Evolutionary conservation across 2,888 invertebrate genomes (phyloP).

Genomic region (Chironomus tentans): DNA sequence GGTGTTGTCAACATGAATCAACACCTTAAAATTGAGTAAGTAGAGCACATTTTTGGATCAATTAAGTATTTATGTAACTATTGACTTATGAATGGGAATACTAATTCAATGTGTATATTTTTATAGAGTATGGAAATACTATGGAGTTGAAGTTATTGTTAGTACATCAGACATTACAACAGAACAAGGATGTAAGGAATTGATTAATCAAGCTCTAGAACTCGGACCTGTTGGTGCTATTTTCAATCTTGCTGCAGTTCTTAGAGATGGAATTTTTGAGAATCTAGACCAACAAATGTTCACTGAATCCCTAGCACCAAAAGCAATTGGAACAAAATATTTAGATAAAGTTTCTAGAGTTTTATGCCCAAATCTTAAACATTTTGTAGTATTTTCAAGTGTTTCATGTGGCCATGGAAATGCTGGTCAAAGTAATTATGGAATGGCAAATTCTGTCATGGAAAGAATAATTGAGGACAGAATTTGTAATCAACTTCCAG

Average conservation of each 20-base stretch:
- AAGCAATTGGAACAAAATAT: conserved; percentile 61
- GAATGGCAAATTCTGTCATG: conserved; percentile 83
- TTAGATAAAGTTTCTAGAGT: conserved; percentile 54
- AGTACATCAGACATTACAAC: conserved; percentile 63
- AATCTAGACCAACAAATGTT: conserved; percentile 65
- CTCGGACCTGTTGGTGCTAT: conserved; percentile 65
- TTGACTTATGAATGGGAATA: not conserved
- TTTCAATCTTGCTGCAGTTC: conserved; percentile 73
- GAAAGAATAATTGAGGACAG: conserved; percentile 72
- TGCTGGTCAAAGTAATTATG: conserved; percentile 79
- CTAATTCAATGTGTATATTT: conserved; percentile 3
- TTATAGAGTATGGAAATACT: conserved; percentile 53
- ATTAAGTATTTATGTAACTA: not conserved
- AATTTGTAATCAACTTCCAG: conserved; percentile 55
- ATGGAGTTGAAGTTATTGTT: conserved; percentile 54
- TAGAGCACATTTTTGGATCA: not conserved
- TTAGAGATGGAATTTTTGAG: conserved; percentile 61
- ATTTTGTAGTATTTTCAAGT: conserved; percentile 79
- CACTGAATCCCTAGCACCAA: conserved; percentile 57
- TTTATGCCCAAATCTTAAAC: conserved; percentile 43
- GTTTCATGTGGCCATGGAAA: conserved; percentile 79
- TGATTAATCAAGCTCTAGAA: conserved; percentile 51
- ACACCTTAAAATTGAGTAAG: conserved; percentile 55
- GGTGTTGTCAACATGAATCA: conserved; percentile 80
- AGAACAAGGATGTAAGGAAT: conserved; percentile 54